phyloP scores from a whole-genome alignment of 2,113 vertebrate genomes.

The Phylloscopus trochiloides region DNA sequence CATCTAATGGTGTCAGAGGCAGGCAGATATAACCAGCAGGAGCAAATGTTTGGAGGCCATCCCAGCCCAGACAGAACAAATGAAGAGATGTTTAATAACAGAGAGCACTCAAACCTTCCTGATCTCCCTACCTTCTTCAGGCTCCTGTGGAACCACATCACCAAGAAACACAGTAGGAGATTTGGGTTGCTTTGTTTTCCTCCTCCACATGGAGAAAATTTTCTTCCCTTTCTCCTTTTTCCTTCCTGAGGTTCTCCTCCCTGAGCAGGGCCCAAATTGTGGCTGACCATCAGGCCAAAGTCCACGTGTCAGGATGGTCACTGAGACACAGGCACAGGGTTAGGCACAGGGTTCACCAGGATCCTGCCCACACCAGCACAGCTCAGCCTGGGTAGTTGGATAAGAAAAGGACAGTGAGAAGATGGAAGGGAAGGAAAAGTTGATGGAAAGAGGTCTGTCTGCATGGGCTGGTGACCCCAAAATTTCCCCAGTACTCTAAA shows the following conservation, averaged over 20 bases:
- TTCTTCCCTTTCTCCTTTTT: not conserved
- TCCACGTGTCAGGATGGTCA: accelerated
- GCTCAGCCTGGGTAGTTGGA: accelerated
- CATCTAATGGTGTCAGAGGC: slow-evolving; percentile 37
- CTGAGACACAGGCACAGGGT: not conserved
- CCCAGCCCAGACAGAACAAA: not conserved
- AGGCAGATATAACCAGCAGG: not conserved
- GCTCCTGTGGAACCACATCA: not conserved
- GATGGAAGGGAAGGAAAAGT: not conserved
- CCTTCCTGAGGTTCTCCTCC: not conserved
- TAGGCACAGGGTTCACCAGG: too few relatives aligned
- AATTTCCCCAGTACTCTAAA: not conserved
- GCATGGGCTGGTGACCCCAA: not conserved
- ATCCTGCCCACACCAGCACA: not conserved
- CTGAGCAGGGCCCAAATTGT: accelerated
- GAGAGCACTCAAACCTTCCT: not conserved
- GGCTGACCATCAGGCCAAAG: too few relatives aligned
- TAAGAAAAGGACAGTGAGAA: not conserved
- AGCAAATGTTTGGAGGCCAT: not conserved
- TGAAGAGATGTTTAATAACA: slow-evolving; percentile 32
- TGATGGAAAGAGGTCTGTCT: not conserved
- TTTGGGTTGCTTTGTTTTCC: not conserved
- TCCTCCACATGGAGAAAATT: not conserved
- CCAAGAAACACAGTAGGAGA: not conserved
- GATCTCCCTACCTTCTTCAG: not conserved